Base-by-base conservation (phyloP, 1,140 invertebrate species). In the Sitophilus oryzae region DNA sequence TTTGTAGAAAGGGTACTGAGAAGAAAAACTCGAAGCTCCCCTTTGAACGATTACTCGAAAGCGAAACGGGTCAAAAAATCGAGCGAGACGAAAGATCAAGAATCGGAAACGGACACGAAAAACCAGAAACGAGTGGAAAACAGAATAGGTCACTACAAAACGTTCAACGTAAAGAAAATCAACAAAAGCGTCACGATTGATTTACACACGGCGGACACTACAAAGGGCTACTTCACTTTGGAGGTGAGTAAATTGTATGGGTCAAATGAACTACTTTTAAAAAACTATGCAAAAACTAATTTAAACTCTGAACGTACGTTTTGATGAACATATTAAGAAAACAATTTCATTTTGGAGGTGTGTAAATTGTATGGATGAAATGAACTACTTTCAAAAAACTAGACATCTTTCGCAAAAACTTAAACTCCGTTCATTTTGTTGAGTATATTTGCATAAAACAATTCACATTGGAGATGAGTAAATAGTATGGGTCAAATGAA, bases 161-260 rank as follows among this genome's bases (percentile, higher is more conserved):
- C 82, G 63, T 79, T 87, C 46, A 76, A 72, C 23, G 71, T 86
- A 6, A 77, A 77, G 20, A 78, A 77, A 44, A 74, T 80, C 45
- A 78, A 79, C 15, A 80, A 82, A 66, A 75, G 86, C 52, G 76
- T 82, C 14, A 51, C 52, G 2, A 66, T 66, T 22, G 60, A 64
- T 18, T 53, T 58, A 51, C 40, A 52, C 22, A 60, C 49, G 20
- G 44, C 40, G 0, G 40, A 56, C 10, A 45, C 19, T 14, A 48
- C 21, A 4, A 52, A 53, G 10, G 52, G 45, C 23, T 64, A 61
- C 38, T 58, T 60, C 6, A 62, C 45, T 22, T 56, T 56, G 4
- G 38, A 66, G 50, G 61, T 65, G 42, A 43, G 36, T 49, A n/a
- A 25, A 43, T 16, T 2, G 15, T n/a, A 38, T 38, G 10, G 5